Percentiles rank a stretch among this genome's conserved stretches.
phyloP scores from a whole-genome alignment of 2,113 vertebrate genomes.

The Andinoacara biseriatus region DNA sequence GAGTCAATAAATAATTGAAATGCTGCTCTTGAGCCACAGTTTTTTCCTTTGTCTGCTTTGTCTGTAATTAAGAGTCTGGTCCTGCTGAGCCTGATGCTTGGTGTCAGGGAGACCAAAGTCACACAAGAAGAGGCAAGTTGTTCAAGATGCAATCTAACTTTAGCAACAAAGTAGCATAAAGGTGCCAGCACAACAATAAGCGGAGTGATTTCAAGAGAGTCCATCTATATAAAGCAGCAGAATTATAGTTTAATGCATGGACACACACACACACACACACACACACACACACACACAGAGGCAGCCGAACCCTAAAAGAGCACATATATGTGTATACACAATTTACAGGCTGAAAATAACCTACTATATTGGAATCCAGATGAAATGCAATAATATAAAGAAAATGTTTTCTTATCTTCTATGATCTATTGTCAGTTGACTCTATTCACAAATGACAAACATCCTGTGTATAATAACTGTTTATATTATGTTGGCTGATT shows the following conservation, averaged over 20 bases:
- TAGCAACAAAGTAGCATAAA: slow-evolving; percentile 18
- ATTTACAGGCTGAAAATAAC: background rate
- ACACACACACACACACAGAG: background rate
- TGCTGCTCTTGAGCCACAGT: slow-evolving; percentile 48
- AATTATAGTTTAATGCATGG: background rate
- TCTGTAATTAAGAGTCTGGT: slow-evolving; percentile 75
- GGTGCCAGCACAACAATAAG: background rate
- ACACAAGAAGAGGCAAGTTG: slow-evolving; percentile 34
- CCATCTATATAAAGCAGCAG: background rate
- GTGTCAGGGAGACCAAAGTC: slow-evolving; percentile 57
- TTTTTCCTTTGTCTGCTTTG: slow-evolving; percentile 45
- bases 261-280: background rate
- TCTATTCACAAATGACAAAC: background rate
- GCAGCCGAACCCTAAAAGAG: background rate
- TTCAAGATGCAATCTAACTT: slow-evolving; percentile 53
- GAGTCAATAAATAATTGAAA: slow-evolving; percentile 76
- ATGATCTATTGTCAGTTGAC: background rate
- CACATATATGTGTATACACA: too few relatives aligned
- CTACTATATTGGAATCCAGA: background rate
- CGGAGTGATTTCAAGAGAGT: slow-evolving; percentile 2
- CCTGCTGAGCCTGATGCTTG: slow-evolving; percentile 59
- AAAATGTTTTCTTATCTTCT: background rate
- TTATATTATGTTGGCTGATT: background rate
- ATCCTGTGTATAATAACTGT: background rate
- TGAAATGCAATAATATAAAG: background rate